Percentiles rank a stretch among this genome's conserved stretches.
These are phyloP conservation scores for Caerostris extrusa DNA, from an alignment of 1,140 invertebrate species.

Conservation along the genomic window DNA sequence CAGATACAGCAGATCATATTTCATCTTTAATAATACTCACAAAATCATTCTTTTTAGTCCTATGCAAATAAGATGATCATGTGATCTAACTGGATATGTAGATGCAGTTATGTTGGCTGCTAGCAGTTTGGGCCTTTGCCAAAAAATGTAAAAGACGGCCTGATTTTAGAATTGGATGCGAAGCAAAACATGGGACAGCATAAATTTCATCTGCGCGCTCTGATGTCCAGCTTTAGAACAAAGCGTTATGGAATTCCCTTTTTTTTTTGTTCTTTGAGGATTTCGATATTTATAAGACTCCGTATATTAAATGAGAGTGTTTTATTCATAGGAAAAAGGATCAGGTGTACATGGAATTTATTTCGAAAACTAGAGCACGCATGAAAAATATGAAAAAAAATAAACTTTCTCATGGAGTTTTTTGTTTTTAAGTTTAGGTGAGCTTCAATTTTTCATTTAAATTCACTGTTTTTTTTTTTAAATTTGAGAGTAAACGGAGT, in stretches of 20 bases:
- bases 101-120: not conserved
- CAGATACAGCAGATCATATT: constrained; percentile 8
- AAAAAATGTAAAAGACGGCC: constrained; percentile 10
- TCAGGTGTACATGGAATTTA: constrained; percentile 37
- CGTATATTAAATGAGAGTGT: constrained; percentile 11
- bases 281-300: constrained; percentile 21
- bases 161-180: not conserved
- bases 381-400: not conserved
- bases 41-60: not conserved
- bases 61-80: constrained; percentile 48
- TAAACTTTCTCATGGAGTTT: no score
- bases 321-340: constrained; percentile 12
- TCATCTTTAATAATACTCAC: constrained; percentile 11
- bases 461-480: no score
- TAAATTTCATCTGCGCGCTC: constrained; percentile 37
- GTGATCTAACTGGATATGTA: constrained; percentile 16
- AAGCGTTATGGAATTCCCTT: constrained; percentile 26
- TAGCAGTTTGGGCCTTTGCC: constrained; percentile 15
- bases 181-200: constrained; percentile 21
- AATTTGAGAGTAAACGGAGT: no score
- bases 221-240: constrained; percentile 44
- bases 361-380: not conserved
- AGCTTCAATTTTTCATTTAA: no score
- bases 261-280: not conserved
- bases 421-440: no score